Percentiles rank a stretch among this genome's conserved stretches.
These are phyloP conservation scores for Bombyx mandarina DNA, from an alignment of 1,140 invertebrate genomes.

Conservation along the genomic window DNA sequence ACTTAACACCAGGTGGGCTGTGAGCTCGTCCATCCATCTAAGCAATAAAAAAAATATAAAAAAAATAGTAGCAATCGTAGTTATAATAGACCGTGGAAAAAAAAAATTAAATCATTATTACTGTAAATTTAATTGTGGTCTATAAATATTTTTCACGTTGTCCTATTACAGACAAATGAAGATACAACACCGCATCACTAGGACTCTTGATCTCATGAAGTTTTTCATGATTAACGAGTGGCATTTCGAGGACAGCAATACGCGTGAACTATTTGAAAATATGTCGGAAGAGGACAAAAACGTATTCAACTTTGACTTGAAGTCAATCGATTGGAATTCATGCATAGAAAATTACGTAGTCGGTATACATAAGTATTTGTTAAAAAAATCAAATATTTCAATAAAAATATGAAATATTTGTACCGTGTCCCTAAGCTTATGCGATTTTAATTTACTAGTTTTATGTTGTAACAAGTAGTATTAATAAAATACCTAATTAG, in stretches of 20 bases:
- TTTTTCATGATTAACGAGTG: slow-evolving; percentile 13
- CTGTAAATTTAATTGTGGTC: too few species aligned
- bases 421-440: too few species aligned
- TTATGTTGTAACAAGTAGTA: too few species aligned
- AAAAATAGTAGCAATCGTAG: too few species aligned
- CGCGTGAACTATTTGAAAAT: slow-evolving; percentile 4
- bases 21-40: too few species aligned
- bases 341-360: slow-evolving; percentile 8
- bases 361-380: slow-evolving; percentile 9
- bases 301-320: slow-evolving; percentile 12
- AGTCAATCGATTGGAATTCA: slow-evolving; percentile 8
- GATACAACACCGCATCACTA: slow-evolving; percentile 7
- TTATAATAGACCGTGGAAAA: too few species aligned
- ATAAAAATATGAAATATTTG: not conserved
- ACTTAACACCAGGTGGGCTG: too few species aligned
- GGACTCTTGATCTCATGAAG: slow-evolving; percentile 8
- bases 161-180: slow-evolving; percentile 9
- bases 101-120: too few species aligned
- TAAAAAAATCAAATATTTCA: slow-evolving; percentile 1
- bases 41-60: too few species aligned
- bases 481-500: too few species aligned
- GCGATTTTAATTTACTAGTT: too few species aligned
- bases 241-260: slow-evolving; percentile 10
- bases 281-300: slow-evolving; percentile 7
- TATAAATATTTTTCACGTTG: too few species aligned